These are phyloP conservation scores for Sitta carolinensis DNA, from an alignment of 2,797 vertebrate genomes.

Conservation along the genomic window DNA sequence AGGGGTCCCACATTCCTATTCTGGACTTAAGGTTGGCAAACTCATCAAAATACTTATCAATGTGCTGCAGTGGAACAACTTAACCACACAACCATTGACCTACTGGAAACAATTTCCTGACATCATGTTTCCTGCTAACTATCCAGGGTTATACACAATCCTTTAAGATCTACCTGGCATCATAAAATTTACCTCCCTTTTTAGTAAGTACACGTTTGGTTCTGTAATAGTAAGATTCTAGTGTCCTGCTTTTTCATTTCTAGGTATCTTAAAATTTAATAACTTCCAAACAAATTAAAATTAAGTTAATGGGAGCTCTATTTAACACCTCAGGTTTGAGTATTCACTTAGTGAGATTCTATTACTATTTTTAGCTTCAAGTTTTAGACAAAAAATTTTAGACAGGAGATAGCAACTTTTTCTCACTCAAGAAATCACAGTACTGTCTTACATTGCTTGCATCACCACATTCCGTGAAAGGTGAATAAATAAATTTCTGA, in stretches of 20 bases:
- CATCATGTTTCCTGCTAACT: neutral
- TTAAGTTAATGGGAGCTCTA: neutral
- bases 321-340: neutral
- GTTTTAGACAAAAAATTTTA: neutral
- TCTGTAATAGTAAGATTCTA: slow-evolving; percentile 28
- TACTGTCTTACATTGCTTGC: neutral
- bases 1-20: neutral
- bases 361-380: neutral
- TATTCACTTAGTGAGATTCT: slow-evolving; percentile 21
- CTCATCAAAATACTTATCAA: neutral
- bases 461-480: neutral
- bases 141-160: neutral
- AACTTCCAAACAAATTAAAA: slow-evolving; percentile 17
- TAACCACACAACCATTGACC: neutral
- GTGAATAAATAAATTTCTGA: neutral
- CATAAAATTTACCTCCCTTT: neutral
- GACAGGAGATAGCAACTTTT: neutral
- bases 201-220: neutral
- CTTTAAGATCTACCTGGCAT: neutral
- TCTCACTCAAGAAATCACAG: neutral
- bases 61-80: neutral
- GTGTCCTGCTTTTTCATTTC: slow-evolving; percentile 8
- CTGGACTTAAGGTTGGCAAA: neutral
- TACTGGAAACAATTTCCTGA: neutral
- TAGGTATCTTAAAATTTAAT: slow-evolving; percentile 48